Conservation (phyloP, 2,797 vertebrate species). For the Hyperoplus lanceolatus region DNA sequence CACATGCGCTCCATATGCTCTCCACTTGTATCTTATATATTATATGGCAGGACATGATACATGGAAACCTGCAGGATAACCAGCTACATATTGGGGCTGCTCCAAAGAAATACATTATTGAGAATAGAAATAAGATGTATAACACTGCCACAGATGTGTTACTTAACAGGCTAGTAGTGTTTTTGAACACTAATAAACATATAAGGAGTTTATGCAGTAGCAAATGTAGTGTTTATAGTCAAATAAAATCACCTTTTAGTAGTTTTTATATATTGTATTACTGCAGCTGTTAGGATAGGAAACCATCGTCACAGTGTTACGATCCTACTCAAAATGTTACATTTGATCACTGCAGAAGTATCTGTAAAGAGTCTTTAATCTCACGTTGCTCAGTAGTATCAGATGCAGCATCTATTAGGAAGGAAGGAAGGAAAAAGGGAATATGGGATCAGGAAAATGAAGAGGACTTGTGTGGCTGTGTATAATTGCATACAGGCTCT, state of each 20-base stretch:
- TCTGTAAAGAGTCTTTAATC: background rate
- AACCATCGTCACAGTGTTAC: background rate
- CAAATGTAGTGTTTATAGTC: too few species aligned
- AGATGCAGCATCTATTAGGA: background rate
- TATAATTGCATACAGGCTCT: slow-evolving; percentile 50
- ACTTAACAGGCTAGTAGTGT: background rate
- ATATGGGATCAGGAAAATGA: slow-evolving; percentile 43
- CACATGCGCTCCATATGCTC: slow-evolving; percentile 62
- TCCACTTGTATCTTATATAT: slow-evolving; percentile 20
- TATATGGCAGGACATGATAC: slow-evolving; percentile 40
- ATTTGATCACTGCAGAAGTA: background rate
- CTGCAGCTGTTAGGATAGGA: background rate
- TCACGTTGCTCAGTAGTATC: background rate
- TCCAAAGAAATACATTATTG: slow-evolving; percentile 2
- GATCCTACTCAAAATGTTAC: background rate
- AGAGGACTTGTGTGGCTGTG: slow-evolving; percentile 58
- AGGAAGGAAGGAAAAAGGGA: slow-evolving; percentile 22
- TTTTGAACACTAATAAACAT: background rate
- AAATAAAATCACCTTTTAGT: too few species aligned
- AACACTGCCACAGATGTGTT: background rate
- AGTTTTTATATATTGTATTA: background rate
- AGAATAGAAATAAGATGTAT: background rate
- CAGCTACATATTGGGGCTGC: slow-evolving; percentile 9
- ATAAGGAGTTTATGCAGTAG: background rate
- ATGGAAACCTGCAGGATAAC: slow-evolving; percentile 23